Percentiles rank a stretch among this genome's conserved stretches.
phyloP scores from a whole-genome alignment of 1,140 invertebrate genomes.

The Phymorhynchus buccinoides region DNA sequence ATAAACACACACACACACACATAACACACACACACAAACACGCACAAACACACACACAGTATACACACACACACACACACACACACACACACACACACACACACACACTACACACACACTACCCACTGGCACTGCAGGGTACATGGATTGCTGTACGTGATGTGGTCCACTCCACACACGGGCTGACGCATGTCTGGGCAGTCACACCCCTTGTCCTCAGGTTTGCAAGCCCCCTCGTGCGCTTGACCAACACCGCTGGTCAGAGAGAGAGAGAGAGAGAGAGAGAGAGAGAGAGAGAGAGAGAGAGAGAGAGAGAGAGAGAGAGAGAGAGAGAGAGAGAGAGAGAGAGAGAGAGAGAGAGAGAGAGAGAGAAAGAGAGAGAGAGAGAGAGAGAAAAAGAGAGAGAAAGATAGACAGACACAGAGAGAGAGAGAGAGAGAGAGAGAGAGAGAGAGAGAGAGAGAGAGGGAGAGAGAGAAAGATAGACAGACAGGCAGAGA shows the following conservation, averaged over 20 bases:
- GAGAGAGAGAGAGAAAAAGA: background rate
- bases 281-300: background rate
- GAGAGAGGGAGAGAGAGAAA: too few species aligned
- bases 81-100: too few species aligned
- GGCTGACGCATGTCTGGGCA: constrained; percentile 68
- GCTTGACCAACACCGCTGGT: constrained; percentile 23
- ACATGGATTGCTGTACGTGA: constrained; percentile 82
- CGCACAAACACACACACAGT: too few species aligned
- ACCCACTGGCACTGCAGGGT: constrained; percentile 26
- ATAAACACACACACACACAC: too few species aligned
- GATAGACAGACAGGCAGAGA: background rate
- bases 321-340: constrained; percentile 22
- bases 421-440: background rate
- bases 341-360: background rate
- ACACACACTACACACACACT: too few species aligned
- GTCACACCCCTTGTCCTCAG: constrained; percentile 17
- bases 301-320: background rate
- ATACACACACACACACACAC: too few species aligned
- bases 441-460: too few species aligned
- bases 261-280: too few species aligned
- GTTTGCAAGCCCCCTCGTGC: constrained; percentile 34
- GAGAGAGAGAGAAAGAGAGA: too few species aligned
- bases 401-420: background rate
- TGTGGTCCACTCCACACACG: constrained; percentile 80
- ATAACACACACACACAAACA: too few species aligned